Evolutionary conservation across 2,113 vertebrate genomes (phyloP), one percentile per base, ranked within the genome.

Genomic region (Engraulis encrasicolus): DNA sequence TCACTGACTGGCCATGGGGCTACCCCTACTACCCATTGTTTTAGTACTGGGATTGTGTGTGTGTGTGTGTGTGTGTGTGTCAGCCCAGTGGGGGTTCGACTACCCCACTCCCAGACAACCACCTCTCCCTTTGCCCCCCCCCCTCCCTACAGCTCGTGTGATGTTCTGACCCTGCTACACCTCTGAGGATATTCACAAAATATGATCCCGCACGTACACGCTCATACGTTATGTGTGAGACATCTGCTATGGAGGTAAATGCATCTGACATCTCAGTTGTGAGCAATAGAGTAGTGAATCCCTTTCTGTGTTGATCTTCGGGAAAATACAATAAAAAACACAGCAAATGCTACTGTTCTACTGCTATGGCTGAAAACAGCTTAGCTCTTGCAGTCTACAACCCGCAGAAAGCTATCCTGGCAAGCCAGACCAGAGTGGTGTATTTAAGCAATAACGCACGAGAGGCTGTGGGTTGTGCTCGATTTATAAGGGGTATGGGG

Each of bases 1-100:
- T 84, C 89, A 90, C 83, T 89, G 84, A 81, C 82, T 88, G 78
- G 88, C 82, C 85, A 58, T 85, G 85, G 82, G 45, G 82, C 37
- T 84, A 11, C 88, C 23, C 2, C n/a, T n/a, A n/a, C n/a, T n/a
- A n/a, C n/a, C n/a, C n/a, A n/a, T n/a, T n/a, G n/a, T n/a, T n/a
- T n/a, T n/a, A n/a, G n/a, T n/a, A n/a, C n/a, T n/a, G n/a, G n/a
- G n/a, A n/a, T n/a, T n/a, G n/a, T n/a, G n/a, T n/a, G n/a, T n/a
- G n/a, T n/a, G n/a, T n/a, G n/a, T n/a, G n/a, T n/a, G n/a, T n/a
- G n/a, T n/a, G n/a, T n/a, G n/a, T 84, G 89, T 91, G 87, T 84
- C 89, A 90, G 78, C 88, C 82, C 85, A 58, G 86, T 84, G 82
- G 45, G 82, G 45, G 83, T 6, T 87, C 23, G 1, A 19, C 71